Conservation (phyloP, 2,113 vertebrate genomes). For the Pagrus major region DNA sequence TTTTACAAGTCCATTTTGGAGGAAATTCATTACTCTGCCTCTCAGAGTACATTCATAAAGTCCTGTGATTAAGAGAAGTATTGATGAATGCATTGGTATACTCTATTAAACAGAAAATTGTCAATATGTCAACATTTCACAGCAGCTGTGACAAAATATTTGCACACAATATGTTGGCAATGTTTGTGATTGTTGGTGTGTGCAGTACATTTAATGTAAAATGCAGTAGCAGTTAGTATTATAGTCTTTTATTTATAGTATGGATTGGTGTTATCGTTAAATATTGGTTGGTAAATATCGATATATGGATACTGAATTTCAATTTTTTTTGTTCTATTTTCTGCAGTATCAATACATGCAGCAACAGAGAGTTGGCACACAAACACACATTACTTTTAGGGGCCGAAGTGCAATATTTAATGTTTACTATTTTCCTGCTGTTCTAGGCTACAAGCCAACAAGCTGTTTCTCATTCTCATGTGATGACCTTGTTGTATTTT, state of each 20-base stretch:
- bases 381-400: no score
- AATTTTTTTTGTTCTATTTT: no score
- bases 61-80: slow-evolving; percentile 55
- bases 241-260: neutral
- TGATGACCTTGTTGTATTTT: no score
- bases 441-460: no score
- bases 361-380: no score
- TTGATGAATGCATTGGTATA: neutral
- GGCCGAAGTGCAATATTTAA: no score
- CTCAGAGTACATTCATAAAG: slow-evolving; percentile 61
- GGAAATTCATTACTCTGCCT: neutral
- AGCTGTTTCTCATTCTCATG: no score
- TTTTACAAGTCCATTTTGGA: slow-evolving; percentile 34
- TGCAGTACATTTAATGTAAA: neutral
- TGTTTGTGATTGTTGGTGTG: neutral
- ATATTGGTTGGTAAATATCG: no score
- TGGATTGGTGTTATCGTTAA: no score
- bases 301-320: no score
- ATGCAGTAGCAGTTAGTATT: neutral
- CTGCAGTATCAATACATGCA: no score
- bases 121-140: neutral
- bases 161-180: neutral
- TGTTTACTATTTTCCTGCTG: no score
- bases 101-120: neutral
- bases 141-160: neutral